A percentile compares a stretch with the other conserved stretches of the same genome.
phyloP scores from a whole-genome alignment of 2,113 vertebrate species.

The Dendrocopos noguchii region DNA sequence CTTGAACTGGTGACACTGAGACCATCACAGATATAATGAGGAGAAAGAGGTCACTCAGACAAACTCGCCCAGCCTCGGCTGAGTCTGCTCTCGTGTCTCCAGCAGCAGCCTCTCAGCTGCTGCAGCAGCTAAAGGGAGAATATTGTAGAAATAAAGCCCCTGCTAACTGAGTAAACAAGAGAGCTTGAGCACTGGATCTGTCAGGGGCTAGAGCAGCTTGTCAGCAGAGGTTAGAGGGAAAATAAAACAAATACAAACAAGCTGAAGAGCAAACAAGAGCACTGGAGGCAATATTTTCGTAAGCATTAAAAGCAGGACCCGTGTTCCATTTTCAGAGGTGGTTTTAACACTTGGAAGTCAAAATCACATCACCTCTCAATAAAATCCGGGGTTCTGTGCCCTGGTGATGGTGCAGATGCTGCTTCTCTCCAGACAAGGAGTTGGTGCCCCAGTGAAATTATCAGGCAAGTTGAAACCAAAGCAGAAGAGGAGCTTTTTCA shows the following conservation, averaged over 20 bases:
- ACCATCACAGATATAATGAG: slow-evolving; percentile 14
- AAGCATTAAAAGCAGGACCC: slow-evolving; percentile 10
- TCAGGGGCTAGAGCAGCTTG: background rate
- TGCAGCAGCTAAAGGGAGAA: background rate
- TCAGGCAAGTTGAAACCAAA: background rate
- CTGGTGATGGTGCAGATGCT: background rate
- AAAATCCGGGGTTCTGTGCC: background rate
- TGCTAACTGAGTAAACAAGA: slow-evolving; percentile 50
- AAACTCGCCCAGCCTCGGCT: background rate
- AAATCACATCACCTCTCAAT: background rate
- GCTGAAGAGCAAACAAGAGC: slow-evolving; percentile 16
- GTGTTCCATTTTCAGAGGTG: background rate
- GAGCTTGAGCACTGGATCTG: slow-evolving; percentile 11
- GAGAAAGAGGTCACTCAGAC: slow-evolving; percentile 9
- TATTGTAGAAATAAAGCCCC: background rate
- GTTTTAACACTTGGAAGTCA: background rate
- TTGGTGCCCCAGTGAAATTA: background rate
- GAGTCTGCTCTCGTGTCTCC: background rate
- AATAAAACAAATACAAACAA: slow-evolving; percentile 21
- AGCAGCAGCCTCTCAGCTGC: background rate
- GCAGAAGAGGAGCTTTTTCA: slow-evolving; percentile 3
- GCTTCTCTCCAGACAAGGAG: background rate
- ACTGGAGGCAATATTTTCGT: slow-evolving; percentile 4
- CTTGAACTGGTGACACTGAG: slow-evolving; percentile 48
- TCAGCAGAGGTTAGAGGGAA: slow-evolving; percentile 13